Evolutionary conservation across 1,140 invertebrate genomes (phyloP).

Genomic region (Diplogasteroides magnus): DNA sequence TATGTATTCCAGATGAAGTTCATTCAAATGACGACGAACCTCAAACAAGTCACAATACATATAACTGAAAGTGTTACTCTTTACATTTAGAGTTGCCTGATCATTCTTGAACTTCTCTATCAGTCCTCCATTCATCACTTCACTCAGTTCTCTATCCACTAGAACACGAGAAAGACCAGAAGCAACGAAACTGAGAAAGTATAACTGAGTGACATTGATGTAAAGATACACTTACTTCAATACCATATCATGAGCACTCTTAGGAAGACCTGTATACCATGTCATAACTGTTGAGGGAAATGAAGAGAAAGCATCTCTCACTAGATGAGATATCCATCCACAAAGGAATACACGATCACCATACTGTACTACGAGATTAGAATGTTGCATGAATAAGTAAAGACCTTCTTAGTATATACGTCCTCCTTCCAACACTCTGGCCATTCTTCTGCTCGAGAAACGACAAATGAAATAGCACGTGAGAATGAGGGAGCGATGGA

Average conservation of each 20-base stretch:
- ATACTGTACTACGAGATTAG: not conserved
- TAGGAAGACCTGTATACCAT: not conserved
- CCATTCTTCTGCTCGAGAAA: not conserved
- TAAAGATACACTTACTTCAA: not conserved
- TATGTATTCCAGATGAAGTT: not conserved
- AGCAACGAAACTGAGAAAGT: not conserved
- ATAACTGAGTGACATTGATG: not conserved
- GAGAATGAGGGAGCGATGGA: not conserved
- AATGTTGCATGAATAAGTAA: not conserved
- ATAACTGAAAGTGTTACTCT: not conserved
- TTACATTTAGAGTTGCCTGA: not conserved
- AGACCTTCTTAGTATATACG: too few species aligned
- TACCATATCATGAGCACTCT: not conserved
- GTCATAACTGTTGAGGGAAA: not conserved
- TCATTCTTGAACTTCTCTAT: not conserved
- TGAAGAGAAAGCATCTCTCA: not conserved
- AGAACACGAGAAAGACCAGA: not conserved
- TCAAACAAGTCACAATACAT: not conserved
- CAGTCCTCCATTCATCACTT: not conserved
- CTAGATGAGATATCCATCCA: not conserved
- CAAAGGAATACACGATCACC: not conserved
- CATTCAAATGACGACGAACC: not conserved
- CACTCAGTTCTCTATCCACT: not conserved
- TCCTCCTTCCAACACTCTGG: too few species aligned
- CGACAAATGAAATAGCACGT: not conserved